Conservation (phyloP, 2,797 vertebrate species). For the Pithecia hirsuta region DNA sequence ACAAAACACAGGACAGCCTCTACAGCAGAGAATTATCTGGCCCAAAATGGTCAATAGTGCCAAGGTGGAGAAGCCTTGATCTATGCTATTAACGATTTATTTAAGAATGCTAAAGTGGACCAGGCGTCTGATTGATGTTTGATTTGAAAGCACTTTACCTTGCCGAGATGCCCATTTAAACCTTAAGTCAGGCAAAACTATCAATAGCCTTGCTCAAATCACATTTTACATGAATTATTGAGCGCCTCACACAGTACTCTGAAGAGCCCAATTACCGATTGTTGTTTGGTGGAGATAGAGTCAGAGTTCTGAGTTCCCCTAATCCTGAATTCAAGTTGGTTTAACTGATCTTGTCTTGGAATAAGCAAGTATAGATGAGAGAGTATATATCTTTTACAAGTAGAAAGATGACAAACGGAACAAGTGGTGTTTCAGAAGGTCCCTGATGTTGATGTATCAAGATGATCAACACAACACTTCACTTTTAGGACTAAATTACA, state of each 20-base stretch:
- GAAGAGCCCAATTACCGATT: neutral
- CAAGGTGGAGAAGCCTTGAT: neutral
- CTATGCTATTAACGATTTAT: neutral
- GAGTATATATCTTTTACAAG: neutral
- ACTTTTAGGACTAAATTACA: neutral
- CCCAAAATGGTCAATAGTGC: neutral
- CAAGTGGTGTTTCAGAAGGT: neutral
- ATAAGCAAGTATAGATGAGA: neutral
- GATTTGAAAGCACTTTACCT: constrained; percentile 14
- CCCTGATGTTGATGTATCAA: neutral
- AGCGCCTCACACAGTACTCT: neutral
- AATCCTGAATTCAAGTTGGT: neutral
- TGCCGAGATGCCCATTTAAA: neutral
- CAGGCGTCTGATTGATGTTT: neutral
- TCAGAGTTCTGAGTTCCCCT: neutral
- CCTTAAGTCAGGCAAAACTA: neutral
- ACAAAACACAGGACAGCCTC: neutral
- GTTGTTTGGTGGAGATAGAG: neutral
- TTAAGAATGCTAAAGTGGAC: neutral
- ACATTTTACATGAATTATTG: neutral
- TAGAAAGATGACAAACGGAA: neutral
- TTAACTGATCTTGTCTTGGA: neutral
- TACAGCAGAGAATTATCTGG: neutral
- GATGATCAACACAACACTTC: neutral
- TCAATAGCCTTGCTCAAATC: neutral